These are phyloP conservation scores for Neoseiulus cucumeris DNA, from an alignment of 1,140 invertebrate species.

Conservation along the genomic window DNA sequence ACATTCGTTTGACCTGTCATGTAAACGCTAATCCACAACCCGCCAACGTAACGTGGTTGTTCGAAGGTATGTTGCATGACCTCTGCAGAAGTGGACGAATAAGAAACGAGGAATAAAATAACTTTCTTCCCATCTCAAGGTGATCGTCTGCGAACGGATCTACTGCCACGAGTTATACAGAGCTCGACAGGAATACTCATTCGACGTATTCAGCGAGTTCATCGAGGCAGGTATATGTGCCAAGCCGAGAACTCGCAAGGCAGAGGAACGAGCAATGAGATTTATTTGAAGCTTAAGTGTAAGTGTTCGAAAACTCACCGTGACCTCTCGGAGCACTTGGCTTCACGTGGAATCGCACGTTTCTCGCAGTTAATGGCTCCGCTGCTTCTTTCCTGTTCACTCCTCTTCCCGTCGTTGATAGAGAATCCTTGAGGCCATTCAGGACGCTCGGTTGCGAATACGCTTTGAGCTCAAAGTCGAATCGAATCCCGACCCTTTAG, in stretches of 20 bases:
- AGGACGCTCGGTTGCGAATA: too few relatives aligned
- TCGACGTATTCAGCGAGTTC: conserved; percentile 7
- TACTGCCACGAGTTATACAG: not conserved
- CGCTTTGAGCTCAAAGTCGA: too few relatives aligned
- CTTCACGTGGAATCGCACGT: too few relatives aligned
- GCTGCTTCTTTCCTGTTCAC: too few relatives aligned
- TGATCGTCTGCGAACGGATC: not conserved
- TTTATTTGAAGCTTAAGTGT: conserved; percentile 7
- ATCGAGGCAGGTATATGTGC: conserved; percentile 2
- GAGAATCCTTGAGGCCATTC: too few relatives aligned
- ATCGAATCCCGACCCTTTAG: too few relatives aligned
- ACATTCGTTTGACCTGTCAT: not conserved
- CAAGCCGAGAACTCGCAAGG: conserved; percentile 2
- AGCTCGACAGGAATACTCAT: conserved; percentile 1
- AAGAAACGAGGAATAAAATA: not conserved
- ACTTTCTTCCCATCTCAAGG: not conserved
- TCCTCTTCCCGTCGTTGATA: too few relatives aligned
- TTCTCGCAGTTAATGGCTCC: too few relatives aligned
- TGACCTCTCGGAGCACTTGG: not conserved
- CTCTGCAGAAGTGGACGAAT: too few relatives aligned
- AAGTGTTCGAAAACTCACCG: not conserved
- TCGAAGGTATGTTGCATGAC: too few relatives aligned
- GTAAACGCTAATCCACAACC: conserved; percentile 4
- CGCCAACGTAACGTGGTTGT: not conserved
- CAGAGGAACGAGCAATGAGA: conserved; percentile 7